Evolutionary conservation across 2,888 invertebrate species (phyloP).

Genomic region (Orthonevra nobilis): DNA sequence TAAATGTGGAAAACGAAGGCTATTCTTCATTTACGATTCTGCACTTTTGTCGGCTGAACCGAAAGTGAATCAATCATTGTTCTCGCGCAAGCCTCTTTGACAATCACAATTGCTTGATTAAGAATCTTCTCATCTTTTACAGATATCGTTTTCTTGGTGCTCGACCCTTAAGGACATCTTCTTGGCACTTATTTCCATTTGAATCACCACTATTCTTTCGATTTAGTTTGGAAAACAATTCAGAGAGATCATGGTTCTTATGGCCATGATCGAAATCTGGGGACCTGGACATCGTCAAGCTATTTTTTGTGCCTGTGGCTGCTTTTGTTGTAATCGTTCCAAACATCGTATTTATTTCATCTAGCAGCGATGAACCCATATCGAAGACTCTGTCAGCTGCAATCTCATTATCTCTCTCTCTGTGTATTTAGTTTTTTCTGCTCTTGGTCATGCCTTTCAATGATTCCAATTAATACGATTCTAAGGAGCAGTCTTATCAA

Average conservation of each 20-base stretch:
- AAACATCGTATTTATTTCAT: slow-evolving; percentile 94
- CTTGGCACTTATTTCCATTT: slow-evolving; percentile 78
- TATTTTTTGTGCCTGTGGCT: slow-evolving; percentile 54
- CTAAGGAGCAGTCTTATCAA: too few species aligned
- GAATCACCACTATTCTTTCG: slow-evolving; percentile 75
- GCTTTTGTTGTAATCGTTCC: slow-evolving; percentile 81
- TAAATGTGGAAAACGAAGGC: slow-evolving; percentile 85
- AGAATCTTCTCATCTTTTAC: slow-evolving; percentile 94
- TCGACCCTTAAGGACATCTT: slow-evolving; percentile 76
- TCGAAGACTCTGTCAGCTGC: slow-evolving; percentile 82
- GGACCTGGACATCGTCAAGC: slow-evolving; percentile 77
- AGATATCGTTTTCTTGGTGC: slow-evolving; percentile 93
- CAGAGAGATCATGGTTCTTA: slow-evolving; percentile 86
- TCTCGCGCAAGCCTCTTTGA: slow-evolving; percentile 92
- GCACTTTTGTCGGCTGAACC: slow-evolving; percentile 82
- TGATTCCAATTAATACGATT: too few species aligned
- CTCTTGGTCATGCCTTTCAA: too few species aligned
- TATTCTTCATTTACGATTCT: slow-evolving; percentile 88
- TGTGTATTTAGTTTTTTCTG: too few species aligned
- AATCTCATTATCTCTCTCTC: slow-evolving; percentile 88
- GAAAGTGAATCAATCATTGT: slow-evolving; percentile 84
- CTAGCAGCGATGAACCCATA: slow-evolving; percentile 93
- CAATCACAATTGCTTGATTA: slow-evolving; percentile 95
- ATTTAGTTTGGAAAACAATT: slow-evolving; percentile 82
- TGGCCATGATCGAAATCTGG: slow-evolving; percentile 82